Conservation (phyloP, 2,888 invertebrate genomes). For the Tenthredo distinguenda region DNA sequence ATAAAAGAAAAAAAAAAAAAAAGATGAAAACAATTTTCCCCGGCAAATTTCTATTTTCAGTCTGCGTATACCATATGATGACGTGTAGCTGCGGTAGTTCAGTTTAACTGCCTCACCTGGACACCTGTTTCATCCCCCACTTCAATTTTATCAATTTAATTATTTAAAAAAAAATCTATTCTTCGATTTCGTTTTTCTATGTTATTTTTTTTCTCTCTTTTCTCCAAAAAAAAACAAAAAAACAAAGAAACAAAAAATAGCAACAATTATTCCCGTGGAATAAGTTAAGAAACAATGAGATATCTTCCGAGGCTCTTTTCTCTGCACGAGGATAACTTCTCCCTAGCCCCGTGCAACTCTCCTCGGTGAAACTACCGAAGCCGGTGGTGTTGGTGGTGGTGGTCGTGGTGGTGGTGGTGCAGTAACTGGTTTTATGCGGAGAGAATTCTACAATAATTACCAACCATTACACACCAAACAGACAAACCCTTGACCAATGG, state of each 20-base stretch:
- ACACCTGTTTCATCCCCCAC: background rate
- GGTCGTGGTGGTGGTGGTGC: background rate
- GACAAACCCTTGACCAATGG: slow-evolving; percentile 67
- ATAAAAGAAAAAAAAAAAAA: background rate
- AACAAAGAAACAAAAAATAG: background rate
- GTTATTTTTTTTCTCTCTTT: background rate
- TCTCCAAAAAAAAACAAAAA: background rate
- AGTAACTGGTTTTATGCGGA: slow-evolving; percentile 75
- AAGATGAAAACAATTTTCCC: background rate
- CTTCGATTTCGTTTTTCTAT: background rate
- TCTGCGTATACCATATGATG: background rate
- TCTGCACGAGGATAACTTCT: slow-evolving; percentile 9
- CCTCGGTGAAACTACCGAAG: background rate
- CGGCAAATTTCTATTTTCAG: background rate
- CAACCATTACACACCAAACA: slow-evolving; percentile 73
- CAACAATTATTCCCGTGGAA: background rate
- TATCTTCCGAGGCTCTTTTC: background rate
- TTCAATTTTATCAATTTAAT: background rate
- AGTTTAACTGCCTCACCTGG: background rate
- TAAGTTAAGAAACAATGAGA: background rate
- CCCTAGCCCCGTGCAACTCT: background rate
- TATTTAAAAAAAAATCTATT: background rate
- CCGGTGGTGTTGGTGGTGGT: slow-evolving; percentile 18
- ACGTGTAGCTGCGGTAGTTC: background rate
- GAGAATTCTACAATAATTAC: slow-evolving; percentile 76